Evolutionary conservation across 1,140 invertebrate species (phyloP).

Genomic region (Hetaerina americana): DNA sequence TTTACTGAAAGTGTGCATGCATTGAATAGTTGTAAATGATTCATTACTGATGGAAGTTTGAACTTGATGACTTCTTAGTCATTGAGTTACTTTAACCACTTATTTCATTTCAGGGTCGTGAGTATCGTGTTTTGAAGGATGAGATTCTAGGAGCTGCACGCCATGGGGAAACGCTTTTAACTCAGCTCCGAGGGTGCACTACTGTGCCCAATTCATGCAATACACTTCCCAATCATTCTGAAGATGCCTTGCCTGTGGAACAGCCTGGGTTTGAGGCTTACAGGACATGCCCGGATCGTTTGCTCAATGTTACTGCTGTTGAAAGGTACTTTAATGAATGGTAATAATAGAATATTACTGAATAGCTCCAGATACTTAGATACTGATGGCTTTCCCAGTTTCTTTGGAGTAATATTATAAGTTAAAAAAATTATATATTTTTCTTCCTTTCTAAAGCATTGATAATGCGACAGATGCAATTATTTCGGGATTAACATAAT

Average conservation of each 20-base stretch:
- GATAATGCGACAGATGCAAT: background rate
- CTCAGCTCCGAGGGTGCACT: slow-evolving; percentile 21
- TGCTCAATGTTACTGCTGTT: slow-evolving; percentile 82
- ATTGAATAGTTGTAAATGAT: too few relatives aligned
- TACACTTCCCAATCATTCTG: background rate
- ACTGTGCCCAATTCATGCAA: background rate
- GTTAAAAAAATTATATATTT: background rate
- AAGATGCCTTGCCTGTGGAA: background rate
- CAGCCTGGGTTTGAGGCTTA: background rate
- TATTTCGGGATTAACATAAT: background rate
- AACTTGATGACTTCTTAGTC: too few relatives aligned
- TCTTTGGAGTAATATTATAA: background rate
- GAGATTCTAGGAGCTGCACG: slow-evolving; percentile 67
- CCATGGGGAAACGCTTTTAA: slow-evolving; percentile 71
- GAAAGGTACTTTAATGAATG: slow-evolving; percentile 75
- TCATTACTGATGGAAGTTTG: too few relatives aligned
- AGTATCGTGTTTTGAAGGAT: slow-evolving; percentile 56
- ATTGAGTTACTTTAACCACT: slow-evolving; percentile 12
- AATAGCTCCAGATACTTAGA: too few relatives aligned
- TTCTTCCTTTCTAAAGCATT: too few relatives aligned
- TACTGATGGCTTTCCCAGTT: too few relatives aligned
- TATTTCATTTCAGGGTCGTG: slow-evolving; percentile 21
- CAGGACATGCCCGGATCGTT: slow-evolving; percentile 37
- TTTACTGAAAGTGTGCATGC: too few relatives aligned
- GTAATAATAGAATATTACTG: too few relatives aligned